A percentile compares a stretch with the other conserved stretches of the same genome.
Conservation (phyloP, 2,888 invertebrate species). For the Hydrotaea diabolus region DNA sequence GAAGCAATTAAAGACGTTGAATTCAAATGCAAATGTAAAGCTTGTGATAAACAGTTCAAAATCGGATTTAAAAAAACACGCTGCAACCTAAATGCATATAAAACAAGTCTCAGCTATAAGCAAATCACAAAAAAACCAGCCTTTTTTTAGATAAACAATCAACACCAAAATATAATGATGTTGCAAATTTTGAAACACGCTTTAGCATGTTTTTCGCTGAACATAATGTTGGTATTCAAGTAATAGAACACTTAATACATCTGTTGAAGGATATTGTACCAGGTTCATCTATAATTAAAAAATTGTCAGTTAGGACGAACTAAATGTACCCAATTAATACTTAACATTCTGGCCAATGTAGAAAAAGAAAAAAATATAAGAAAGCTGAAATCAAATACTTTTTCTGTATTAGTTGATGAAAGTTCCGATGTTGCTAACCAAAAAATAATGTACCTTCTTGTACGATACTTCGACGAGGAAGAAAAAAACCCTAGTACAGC, state of each 20-base stretch:
- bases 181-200: constrained; percentile 16
- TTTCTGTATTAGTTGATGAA: constrained; percentile 36
- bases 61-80: constrained; percentile 8
- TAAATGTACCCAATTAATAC: constrained; percentile 1
- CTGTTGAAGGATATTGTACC: constrained; percentile 5
- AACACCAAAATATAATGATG: not conserved
- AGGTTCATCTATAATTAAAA: constrained; percentile 11
- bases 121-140: not conserved
- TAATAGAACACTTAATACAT: constrained; percentile 19
- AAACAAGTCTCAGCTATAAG: constrained; percentile 2
- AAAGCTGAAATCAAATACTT: constrained; percentile 24
- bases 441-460: constrained; percentile 40
- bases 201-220: constrained; percentile 5
- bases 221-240: constrained; percentile 10
- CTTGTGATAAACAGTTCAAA: constrained; percentile 39
- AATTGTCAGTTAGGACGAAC: constrained; percentile 11
- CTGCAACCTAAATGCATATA: not conserved
- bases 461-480: constrained; percentile 32
- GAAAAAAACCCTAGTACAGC: constrained; percentile 15
- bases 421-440: constrained; percentile 22
- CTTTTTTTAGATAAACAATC: not conserved
- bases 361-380: constrained; percentile 9
- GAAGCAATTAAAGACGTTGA: not conserved
- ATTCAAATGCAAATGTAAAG: not conserved
- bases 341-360: not conserved